Evolutionary conservation across 2,113 vertebrate species (phyloP).

Genomic region (Oreochromis niloticus): DNA sequence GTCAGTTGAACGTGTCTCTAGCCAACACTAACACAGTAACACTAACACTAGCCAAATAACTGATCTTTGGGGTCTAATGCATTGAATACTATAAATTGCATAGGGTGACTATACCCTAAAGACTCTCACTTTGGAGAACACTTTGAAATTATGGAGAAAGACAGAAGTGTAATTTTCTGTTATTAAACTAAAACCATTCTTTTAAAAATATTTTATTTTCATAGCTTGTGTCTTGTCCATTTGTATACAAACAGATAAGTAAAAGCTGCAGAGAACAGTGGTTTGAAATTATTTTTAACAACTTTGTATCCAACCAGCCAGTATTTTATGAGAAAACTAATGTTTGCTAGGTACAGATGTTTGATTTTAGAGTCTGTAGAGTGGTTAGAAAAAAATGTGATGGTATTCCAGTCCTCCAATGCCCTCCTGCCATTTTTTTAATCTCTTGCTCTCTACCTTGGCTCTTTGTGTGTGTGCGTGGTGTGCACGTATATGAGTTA

Average conservation of each 20-base stretch:
- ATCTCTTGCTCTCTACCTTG: background rate
- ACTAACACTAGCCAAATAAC: background rate
- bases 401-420: background rate
- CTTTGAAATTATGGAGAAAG: background rate
- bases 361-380: background rate
- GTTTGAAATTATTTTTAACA: background rate
- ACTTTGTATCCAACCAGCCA: background rate
- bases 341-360: background rate
- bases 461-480: background rate
- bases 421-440: background rate
- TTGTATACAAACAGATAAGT: background rate
- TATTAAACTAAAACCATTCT: background rate
- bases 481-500: background rate
- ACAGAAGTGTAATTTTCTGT: background rate
- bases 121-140: background rate
- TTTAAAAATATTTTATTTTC: background rate
- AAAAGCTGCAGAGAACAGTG: background rate
- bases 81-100: background rate
- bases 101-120: background rate
- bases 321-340: background rate
- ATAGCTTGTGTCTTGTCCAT: background rate
- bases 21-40: background rate
- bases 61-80: background rate
- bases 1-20: background rate
- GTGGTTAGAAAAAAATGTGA: background rate